Evolutionary conservation across 2,113 vertebrate species (phyloP), one percentile per base, ranked within the genome.

Genomic region (Ochotona princeps): DNA sequence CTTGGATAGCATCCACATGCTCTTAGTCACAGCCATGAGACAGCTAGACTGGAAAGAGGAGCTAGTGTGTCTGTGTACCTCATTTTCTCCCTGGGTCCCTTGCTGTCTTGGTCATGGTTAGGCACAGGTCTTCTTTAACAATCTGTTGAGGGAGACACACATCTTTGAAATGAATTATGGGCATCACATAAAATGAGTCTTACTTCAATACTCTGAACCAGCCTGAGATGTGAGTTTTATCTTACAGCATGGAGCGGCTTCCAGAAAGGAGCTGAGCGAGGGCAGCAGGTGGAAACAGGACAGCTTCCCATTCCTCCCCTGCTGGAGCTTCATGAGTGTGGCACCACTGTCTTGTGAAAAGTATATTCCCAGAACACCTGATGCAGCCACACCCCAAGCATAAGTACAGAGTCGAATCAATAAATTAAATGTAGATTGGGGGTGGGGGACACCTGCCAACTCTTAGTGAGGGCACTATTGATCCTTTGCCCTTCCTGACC

Each of bases 211-310:
- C 11, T 44, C 65, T 54, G n/a, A 66, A 78, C 61, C 28, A 10
- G 20, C 61, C 51, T 44, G 61, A 75, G 70, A 87, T 32, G 81
- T 51, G 63, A 69, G 7, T 49, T 47, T 15, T 76, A 54, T 84
- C 18, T 79, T 60, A 17, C 57, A 72, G 61, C 23, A 44, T 14
- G 28, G 30, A 88, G 44, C 57, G 7, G 25, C 28, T 74, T 54
- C 10, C 60, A 86, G 82, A 20, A 57, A 90, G 17, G 60, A 49
- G 35, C 17, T 26, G 54, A 81, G 67, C 76, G 79, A 61, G 83
- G 51, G 35, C 47, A 65, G 79, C 44, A 94, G 89, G 63, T 83
- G 7, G 89, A 60, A 82, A 44, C 65, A 18, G 73, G 74, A 83
- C 14, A 8, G 28, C 70, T 91, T 65, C 60, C 28, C 38, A 44